Conservation (phyloP, 2,113 vertebrate genomes). For the Sebastes fasciatus region DNA sequence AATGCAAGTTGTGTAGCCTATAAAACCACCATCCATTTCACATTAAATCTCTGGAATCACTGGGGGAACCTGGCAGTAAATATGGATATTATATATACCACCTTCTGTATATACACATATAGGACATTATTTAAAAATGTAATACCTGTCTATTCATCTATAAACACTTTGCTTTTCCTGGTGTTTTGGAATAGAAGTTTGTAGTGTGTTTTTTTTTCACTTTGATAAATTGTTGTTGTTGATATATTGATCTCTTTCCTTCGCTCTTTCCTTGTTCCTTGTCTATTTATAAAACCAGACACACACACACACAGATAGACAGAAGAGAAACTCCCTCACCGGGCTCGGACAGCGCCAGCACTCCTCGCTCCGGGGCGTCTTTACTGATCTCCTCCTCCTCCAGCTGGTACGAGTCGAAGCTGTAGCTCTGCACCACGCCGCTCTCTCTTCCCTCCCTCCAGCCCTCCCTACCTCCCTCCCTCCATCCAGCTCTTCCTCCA, state of each 20-base stretch:
- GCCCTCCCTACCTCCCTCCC: slow-evolving; percentile 67
- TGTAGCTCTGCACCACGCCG: slow-evolving; percentile 93
- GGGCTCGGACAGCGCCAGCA: slow-evolving; percentile 88
- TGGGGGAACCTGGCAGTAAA: not conserved
- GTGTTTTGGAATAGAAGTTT: not conserved
- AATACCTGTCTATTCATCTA: not conserved
- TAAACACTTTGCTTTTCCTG: not conserved
- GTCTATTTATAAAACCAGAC: slow-evolving; percentile 40
- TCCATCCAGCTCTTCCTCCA: slow-evolving; percentile 66
- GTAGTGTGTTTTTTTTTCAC: not conserved
- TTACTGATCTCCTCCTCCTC: slow-evolving; percentile 89
- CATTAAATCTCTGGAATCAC: not conserved
- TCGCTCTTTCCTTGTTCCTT: not conserved
- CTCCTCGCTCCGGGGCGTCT: slow-evolving; percentile 86
- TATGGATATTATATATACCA: not conserved
- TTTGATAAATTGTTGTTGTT: slow-evolving; percentile 3
- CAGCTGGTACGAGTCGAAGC: slow-evolving; percentile 93
- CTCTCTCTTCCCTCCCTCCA: slow-evolving; percentile 80
- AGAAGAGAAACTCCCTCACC: slow-evolving; percentile 82
- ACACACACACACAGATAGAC: slow-evolving; percentile 13
- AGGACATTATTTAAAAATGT: not conserved
- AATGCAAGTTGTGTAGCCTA: not conserved
- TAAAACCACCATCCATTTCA: not conserved
- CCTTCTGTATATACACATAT: not conserved
- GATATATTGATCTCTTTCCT: not conserved